These are phyloP conservation scores for Meloidogyne floridensis DNA, from an alignment of 1,140 invertebrate species.

Conservation along the genomic window DNA sequence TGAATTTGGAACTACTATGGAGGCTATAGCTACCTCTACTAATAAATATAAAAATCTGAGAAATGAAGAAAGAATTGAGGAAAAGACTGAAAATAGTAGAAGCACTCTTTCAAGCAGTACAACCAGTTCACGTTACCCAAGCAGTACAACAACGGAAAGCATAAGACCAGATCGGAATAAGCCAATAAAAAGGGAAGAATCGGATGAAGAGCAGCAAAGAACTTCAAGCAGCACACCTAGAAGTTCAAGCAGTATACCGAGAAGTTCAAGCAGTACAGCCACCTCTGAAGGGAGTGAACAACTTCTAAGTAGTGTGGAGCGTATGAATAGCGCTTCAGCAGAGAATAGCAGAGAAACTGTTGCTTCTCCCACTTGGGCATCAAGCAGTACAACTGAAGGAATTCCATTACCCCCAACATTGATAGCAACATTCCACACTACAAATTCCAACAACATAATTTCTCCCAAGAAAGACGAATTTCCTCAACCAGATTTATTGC, in stretches of 20 bases:
- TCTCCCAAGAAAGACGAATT: slow-evolving; percentile 27
- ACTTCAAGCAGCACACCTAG: slow-evolving; percentile 21
- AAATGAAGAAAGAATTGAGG: background rate
- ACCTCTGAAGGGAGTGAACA: background rate
- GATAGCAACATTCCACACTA: slow-evolving; percentile 23
- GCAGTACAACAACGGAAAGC: slow-evolving; percentile 7
- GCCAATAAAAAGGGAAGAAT: background rate
- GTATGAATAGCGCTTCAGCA: slow-evolving; percentile 10
- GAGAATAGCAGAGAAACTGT: slow-evolving; percentile 16
- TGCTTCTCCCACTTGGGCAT: slow-evolving; percentile 12
- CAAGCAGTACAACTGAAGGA: background rate
- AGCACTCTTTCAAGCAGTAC: slow-evolving; percentile 12
- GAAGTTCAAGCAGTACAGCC: slow-evolving; percentile 19
- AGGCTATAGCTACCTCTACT: background rate
- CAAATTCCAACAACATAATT: slow-evolving; percentile 16
- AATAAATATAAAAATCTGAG: background rate
- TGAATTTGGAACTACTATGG: background rate
- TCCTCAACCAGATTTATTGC: slow-evolving; percentile 37
- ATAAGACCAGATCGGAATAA: background rate
- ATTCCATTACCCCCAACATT: slow-evolving; percentile 13
- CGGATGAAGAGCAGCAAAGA: background rate
- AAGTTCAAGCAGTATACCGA: slow-evolving; percentile 14
- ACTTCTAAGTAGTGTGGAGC: slow-evolving; percentile 24
- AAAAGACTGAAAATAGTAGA: background rate
- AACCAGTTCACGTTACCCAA: background rate